Evolutionary conservation across 1,140 invertebrate species (phyloP).

Genomic region (Meloidogyne floridensis): DNA sequence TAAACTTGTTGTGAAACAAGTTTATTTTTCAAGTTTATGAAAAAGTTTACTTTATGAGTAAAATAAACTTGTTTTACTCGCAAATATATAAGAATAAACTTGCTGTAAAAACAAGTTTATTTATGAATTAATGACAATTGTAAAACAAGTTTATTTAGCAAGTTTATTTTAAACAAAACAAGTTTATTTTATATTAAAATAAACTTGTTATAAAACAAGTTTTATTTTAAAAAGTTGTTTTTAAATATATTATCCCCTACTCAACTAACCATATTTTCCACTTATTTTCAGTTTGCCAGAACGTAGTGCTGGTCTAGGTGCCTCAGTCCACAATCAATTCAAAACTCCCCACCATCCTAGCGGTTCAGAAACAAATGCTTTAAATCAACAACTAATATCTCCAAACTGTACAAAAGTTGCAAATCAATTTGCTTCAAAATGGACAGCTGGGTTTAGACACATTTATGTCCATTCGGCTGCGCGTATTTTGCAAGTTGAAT

Average conservation of each 20-base stretch:
- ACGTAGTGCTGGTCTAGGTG: slow-evolving; percentile 13
- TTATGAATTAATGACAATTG: too few relatives aligned
- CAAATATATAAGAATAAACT: too few relatives aligned
- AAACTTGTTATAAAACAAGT: too few relatives aligned
- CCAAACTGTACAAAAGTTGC: slow-evolving; percentile 35
- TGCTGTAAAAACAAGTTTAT: too few relatives aligned
- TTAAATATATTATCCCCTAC: slow-evolving; percentile 7
- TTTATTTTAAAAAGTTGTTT: not conserved
- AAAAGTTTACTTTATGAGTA: too few relatives aligned
- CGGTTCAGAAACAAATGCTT: slow-evolving; percentile 36
- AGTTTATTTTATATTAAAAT: too few relatives aligned
- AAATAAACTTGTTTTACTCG: too few relatives aligned
- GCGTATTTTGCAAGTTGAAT: slow-evolving; percentile 45
- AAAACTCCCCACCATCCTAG: slow-evolving; percentile 17
- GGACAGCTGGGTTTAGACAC: slow-evolving; percentile 63
- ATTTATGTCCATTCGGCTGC: slow-evolving; percentile 52
- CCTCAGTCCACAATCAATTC: slow-evolving; percentile 19
- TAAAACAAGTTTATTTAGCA: too few relatives aligned
- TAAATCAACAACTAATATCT: not conserved
- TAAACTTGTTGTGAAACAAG: too few relatives aligned
- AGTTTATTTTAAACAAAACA: too few relatives aligned
- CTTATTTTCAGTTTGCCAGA: slow-evolving; percentile 16
- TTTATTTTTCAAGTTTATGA: too few relatives aligned
- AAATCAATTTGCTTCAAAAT: slow-evolving; percentile 59
- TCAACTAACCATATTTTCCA: slow-evolving; percentile 44